A percentile compares a stretch with the other conserved stretches of the same genome.
These are phyloP conservation scores for Lochmaea crataegi DNA, from an alignment of 2,888 invertebrate species.

Conservation along the genomic window DNA sequence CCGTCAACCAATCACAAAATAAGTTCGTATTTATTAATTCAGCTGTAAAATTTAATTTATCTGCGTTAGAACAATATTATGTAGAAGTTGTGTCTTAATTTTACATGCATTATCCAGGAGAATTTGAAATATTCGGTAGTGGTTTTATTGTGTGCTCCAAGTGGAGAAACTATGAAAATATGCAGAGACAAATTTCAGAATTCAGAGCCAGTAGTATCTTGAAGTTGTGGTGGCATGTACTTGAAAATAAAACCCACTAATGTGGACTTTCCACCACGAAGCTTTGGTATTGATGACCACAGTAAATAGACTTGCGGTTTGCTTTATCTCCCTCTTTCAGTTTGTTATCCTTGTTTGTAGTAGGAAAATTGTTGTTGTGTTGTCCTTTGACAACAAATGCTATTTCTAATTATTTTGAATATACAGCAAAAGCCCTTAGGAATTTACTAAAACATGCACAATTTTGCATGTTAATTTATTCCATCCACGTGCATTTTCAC, in stretches of 20 bases:
- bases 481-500: background rate
- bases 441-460: background rate
- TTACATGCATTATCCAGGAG: conserved; percentile 6
- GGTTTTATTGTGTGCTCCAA: conserved; percentile 21
- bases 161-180: conserved; percentile 33
- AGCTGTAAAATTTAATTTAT: background rate
- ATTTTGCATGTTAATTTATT: background rate
- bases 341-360: conserved; percentile 22
- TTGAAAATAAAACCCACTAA: conserved; percentile 38
- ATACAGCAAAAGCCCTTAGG: background rate
- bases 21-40: background rate
- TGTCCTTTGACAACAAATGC: background rate
- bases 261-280: conserved; percentile 43
- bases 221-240: conserved; percentile 44
- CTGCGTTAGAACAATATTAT: background rate
- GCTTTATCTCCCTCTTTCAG: conserved; percentile 33
- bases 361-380: conserved; percentile 20
- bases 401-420: background rate
- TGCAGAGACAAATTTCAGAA: conserved; percentile 43
- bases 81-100: conserved; percentile 5
- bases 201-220: conserved; percentile 41
- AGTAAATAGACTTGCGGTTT: conserved; percentile 47
- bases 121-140: conserved; percentile 28
- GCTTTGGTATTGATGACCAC: conserved; percentile 47
- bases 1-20: too few relatives aligned